Evolutionary conservation across 2,888 invertebrate species (phyloP), one percentile per base, ranked within the genome.

Genomic region (Eristalis arbustorum): DNA sequence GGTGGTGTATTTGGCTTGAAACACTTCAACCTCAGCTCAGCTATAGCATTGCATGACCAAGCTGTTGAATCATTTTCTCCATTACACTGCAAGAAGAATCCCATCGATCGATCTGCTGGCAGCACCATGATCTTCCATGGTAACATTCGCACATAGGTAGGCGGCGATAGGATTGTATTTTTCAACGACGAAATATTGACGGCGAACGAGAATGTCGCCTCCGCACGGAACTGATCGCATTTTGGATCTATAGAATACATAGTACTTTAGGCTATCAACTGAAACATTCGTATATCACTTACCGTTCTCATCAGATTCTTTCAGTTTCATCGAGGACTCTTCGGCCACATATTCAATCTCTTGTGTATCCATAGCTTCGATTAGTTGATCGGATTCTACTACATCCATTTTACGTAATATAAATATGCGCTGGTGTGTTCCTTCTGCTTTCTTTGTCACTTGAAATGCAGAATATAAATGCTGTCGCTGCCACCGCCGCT

Each of bases 91-190:
- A 98, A 94, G 91, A 97, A 97, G 94, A 97, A 97, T 34, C 97
- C 97, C 67, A 98, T 93, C 0, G 92, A 91, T 0, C 92, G 90
- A 11, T 92, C 91, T 82, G 92, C 95, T 4, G 98, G 98, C 97
- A 99, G 98, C 37, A 98, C 98, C 98, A 99, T 98, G 88, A 99
- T 99, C 94, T 98, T 98, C 99, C 99, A 99, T 81, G 99, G 99
- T 90, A 99, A 94, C 94, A 99, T 99, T 77, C 99, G 95, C 3
- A 99, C 98, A 92, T 96, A 98, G 90, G 97, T 98, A 3, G 98
- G 96, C 40, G 97, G 97, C 37, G 99, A 99, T 56, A 99, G 94
- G 63, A 96, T 95, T 23, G 96, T 96, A 90, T 96, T 94, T 95
- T 97, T 97, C 90, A 99, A 94, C 91, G 96, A 96, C 90, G 97